Percentiles rank a stretch among this genome's conserved stretches.
Evolutionary conservation across 2,888 invertebrate species (phyloP).

Genomic region (Flexamia atlantica): DNA sequence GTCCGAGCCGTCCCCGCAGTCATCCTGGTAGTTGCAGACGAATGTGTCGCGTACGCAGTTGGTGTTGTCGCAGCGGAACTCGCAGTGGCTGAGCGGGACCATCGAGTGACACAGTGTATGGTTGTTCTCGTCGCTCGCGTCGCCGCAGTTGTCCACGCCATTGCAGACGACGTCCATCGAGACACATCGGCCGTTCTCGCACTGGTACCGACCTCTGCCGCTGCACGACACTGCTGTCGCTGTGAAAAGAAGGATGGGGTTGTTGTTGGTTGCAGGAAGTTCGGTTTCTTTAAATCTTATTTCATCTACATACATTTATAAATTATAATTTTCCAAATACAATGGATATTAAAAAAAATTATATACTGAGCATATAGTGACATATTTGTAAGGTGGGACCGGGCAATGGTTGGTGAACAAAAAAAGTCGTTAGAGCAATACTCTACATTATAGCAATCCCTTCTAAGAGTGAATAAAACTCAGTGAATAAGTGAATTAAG

Average conservation of each 20-base stretch:
- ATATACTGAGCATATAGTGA: no score
- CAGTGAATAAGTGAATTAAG: no score
- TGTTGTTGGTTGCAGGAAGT: no score
- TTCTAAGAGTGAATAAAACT: no score
- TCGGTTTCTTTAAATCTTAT: no score
- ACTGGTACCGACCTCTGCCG: conserved; percentile 89
- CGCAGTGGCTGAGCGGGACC: conserved; percentile 87
- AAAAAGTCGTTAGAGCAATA: no score
- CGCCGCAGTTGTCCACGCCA: conserved; percentile 94
- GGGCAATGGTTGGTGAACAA: no score
- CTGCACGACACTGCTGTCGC: conserved; percentile 26
- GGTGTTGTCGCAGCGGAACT: conserved; percentile 93
- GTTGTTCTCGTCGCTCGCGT: conserved; percentile 97
- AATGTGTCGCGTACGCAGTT: conserved; percentile 88
- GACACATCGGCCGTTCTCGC: conserved; percentile 92
- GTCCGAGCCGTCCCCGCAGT: conserved; percentile 94
- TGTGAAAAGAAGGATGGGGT: not conserved
- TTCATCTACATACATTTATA: no score
- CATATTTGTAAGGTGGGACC: no score
- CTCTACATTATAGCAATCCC: no score
- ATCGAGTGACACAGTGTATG: conserved; percentile 85
- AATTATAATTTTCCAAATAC: no score
- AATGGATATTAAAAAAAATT: no score
- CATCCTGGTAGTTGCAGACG: conserved; percentile 93
- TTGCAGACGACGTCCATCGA: conserved; percentile 93